Base-by-base conservation (phyloP, 2,888 invertebrate species). In the Sinohyriopsis cumingii region DNA sequence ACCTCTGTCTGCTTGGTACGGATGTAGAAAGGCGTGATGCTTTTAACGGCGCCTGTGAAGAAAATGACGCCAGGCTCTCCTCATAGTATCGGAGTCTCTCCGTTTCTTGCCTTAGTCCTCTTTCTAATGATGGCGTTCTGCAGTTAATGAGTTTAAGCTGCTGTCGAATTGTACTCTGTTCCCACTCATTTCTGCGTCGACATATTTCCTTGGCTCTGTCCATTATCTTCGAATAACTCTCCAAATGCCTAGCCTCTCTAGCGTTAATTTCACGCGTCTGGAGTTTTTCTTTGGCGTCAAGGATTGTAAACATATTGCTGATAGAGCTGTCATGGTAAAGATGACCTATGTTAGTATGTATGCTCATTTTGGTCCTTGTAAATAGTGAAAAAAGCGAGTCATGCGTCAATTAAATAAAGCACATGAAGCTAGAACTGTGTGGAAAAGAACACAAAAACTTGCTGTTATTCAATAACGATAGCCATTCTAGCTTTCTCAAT, bases 201-300 rank as follows among this genome's bases (percentile, higher is more conserved):
- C 81, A 80, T 3, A 81, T 77, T 12, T 62, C 65, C 57, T 79
- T 78, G 5, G 82, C 84, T 33, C 76, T 65, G 25, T 83, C 76
- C 33, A 82, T 60, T 15, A 71, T 70, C 19, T 68, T 66, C 20
- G 71, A 76, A 68, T 76, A 76, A 56, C 73, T 74, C 33, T 72
- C 76, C 20, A 84, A 63, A 56, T 77, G 67, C 68, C 79, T 79
- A 12, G 79, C 70, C 63, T 84, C 84, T 33, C 84, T 64, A 12
- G 80, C 80, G 67, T 84, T 82, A 20, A 79, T 74, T 74, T 82
- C 82, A 12, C 82, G 71, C n/a, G 83, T 83, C 62, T 69, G 69
- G 28, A 83, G 60, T 61, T 76, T 75, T 65, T 84, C 83, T 62
- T 80, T 77, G 18, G 78, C 83, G 45, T 83, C 83, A n/a, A 84